Evolutionary conservation across 2,888 invertebrate species (phyloP).

Genomic region (Ophion obscuratus): DNA sequence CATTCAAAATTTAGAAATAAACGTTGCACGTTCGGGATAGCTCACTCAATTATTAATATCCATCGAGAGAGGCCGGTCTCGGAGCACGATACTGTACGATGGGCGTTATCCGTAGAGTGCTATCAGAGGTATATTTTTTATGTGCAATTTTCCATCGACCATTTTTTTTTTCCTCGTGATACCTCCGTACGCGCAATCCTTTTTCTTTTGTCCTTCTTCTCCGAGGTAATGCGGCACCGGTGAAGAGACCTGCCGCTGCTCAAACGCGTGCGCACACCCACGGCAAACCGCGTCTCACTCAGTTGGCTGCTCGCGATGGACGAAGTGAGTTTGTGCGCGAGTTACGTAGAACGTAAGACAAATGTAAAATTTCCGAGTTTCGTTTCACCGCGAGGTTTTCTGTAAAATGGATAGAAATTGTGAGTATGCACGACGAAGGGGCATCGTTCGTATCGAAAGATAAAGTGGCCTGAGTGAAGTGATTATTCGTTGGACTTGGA

Average conservation of each 20-base stretch:
- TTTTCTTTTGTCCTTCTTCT: neutral
- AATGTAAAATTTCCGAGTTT: neutral
- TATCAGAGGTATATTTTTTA: neutral
- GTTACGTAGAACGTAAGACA: neutral
- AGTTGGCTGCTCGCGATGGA: neutral
- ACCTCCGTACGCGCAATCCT: neutral
- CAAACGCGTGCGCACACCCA: neutral
- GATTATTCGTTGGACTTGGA: too few relatives aligned
- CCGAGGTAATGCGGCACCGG: neutral
- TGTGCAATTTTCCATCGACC: conserved; percentile 18
- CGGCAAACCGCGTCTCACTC: neutral
- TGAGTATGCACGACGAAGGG: neutral
- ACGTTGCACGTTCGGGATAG: neutral
- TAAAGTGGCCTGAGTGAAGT: neutral
- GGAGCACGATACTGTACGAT: neutral
- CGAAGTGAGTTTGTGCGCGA: neutral
- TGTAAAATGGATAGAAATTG: neutral
- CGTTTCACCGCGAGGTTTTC: neutral
- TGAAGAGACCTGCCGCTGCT: neutral
- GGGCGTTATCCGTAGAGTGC: neutral
- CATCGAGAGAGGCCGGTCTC: conserved; percentile 3
- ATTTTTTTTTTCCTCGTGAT: neutral
- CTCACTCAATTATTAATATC: conserved; percentile 34
- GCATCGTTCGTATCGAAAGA: neutral
- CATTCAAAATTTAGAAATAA: neutral